Evolutionary conservation across 2,888 invertebrate genomes (phyloP).

Genomic region (Geophilus truncorum): DNA sequence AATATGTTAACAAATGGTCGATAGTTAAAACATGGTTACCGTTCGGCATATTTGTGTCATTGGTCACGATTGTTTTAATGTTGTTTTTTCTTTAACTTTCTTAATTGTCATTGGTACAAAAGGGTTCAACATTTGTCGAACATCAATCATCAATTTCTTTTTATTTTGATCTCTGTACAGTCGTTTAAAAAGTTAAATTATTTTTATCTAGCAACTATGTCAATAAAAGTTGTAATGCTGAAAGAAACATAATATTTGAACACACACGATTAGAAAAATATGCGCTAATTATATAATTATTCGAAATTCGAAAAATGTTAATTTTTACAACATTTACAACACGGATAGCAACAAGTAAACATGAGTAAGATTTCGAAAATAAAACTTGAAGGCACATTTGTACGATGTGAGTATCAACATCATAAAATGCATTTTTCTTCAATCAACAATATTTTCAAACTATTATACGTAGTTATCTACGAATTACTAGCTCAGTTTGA

Average conservation of each 20-base stretch:
- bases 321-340: neutral
- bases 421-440: neutral
- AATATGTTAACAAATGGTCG: slow-evolving; percentile 67
- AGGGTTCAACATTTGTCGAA: neutral
- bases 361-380: neutral
- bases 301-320: too few species aligned
- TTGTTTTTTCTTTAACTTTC: neutral
- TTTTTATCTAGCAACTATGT: neutral
- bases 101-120: too few species aligned
- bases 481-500: neutral
- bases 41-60: slow-evolving; percentile 51
- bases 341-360: neutral
- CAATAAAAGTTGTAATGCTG: neutral
- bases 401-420: neutral
- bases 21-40: slow-evolving; percentile 82
- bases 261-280: neutral
- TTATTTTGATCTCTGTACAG: neutral
- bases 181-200: neutral
- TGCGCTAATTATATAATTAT: too few species aligned
- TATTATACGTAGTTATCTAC: neutral
- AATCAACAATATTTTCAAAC: neutral
- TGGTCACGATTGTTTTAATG: neutral
- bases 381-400: neutral
- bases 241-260: neutral
- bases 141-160: neutral